Evolutionary conservation across 2,113 vertebrate genomes (phyloP).

Genomic region (Choloepus hoffmanni): DNA sequence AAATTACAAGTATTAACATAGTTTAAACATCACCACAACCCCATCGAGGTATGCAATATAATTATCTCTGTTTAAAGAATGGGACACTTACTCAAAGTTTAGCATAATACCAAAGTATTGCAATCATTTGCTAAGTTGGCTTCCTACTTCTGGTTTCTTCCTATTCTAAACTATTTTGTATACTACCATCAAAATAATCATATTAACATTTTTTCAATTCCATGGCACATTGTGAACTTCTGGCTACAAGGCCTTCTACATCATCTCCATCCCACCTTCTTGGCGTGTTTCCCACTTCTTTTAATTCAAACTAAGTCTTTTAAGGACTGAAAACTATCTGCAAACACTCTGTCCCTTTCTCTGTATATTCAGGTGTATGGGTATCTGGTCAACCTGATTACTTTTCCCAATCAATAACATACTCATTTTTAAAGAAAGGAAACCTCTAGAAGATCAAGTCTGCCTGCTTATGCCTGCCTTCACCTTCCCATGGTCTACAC

Average conservation of each 20-base stretch:
- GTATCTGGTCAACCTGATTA: not conserved
- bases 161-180: not conserved
- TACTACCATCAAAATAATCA: not conserved
- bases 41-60: not conserved
- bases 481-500: not conserved
- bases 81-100: not conserved
- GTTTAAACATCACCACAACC: not conserved
- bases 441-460: not conserved
- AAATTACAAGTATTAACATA: not conserved
- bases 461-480: not conserved
- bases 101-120: not conserved
- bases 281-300: no score
- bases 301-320: not conserved
- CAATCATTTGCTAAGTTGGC: not conserved
- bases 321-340: not conserved
- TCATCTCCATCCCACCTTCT: not conserved
- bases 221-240: no score
- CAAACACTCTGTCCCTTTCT: not conserved
- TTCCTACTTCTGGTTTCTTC: slow-evolving; percentile 3
- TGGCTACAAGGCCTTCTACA: no score
- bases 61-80: not conserved
- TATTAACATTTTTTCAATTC: not conserved
- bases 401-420: not conserved
- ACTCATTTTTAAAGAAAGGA: not conserved
- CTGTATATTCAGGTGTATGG: not conserved